Conservation (phyloP, 2,888 invertebrate species). For the Perizoma flavofasciatum region DNA sequence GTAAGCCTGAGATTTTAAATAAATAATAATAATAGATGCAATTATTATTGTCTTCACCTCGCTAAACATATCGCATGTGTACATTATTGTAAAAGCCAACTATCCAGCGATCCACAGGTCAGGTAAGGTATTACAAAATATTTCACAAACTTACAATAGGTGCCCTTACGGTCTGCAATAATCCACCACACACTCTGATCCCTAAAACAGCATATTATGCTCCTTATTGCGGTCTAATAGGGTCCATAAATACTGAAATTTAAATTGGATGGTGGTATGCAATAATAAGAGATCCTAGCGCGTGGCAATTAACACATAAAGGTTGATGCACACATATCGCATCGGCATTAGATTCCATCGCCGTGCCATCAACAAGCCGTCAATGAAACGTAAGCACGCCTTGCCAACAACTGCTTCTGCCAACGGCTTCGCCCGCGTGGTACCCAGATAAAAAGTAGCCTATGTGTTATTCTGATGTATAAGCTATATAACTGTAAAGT, state of each 20-base stretch:
- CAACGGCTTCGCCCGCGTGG: too few species aligned
- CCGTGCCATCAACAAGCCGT: too few species aligned
- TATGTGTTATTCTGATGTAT: too few species aligned
- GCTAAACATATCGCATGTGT: constrained; percentile 8
- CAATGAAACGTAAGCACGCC: too few species aligned
- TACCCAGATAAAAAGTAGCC: too few species aligned
- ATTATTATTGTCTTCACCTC: constrained; percentile 9
- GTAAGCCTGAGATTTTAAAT: too few species aligned
- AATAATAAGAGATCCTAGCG: constrained; percentile 53
- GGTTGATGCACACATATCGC: too few species aligned
- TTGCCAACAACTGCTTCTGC: too few species aligned
- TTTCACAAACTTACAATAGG: constrained; percentile 46
- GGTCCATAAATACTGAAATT: constrained; percentile 20
- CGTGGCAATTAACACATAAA: constrained; percentile 65
- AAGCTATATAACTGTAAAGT: too few species aligned
- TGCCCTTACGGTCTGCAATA: constrained; percentile 31
- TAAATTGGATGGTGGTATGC: constrained; percentile 33
- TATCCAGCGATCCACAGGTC: constrained; percentile 38
- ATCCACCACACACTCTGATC: constrained; percentile 16
- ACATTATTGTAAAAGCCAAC: constrained; percentile 30
- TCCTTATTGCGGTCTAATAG: constrained; percentile 23
- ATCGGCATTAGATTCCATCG: too few species aligned
- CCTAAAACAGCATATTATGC: constrained; percentile 15
- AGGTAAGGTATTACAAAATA: constrained; percentile 45
- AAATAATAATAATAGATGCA: background rate